Evolutionary conservation across 2,113 vertebrate species (phyloP), one percentile per base, ranked within the genome.

Genomic region (Corvus hawaiiensis): DNA sequence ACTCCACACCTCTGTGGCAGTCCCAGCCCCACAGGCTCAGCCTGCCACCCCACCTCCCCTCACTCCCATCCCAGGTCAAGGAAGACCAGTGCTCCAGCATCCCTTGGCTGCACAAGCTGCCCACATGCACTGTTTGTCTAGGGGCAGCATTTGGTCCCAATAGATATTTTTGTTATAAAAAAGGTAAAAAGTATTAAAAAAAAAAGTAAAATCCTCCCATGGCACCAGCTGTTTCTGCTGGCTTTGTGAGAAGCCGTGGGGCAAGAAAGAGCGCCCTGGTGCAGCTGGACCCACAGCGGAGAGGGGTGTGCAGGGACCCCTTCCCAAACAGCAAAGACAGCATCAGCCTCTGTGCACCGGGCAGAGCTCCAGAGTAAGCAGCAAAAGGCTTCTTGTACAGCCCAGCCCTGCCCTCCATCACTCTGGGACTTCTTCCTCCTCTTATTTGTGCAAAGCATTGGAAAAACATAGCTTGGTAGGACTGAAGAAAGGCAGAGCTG

Each of bases 101-200:
- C 9, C 23, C 59, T 63, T 6, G 0, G 43, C 56, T 43, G 39
- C 68, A 76, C 0, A 0, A 37, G 41, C 44, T 89, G 68, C 51
- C 17, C 64, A 46, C n/a, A 87, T 0, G 4, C 83, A 93, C 86
- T 94, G 74, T 61, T 87, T 71, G 51, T 32, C 49, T 58, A 59
- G n/a, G 46, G 84, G 35, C 12, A 80, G 32, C 39, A 63, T 49
- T 61, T 69, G 6, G 13, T 55, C 71, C n/a, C 71, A 63, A 71
- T 12, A 76, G 54, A 12, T 97, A 90, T 92, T 97, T 96, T 96
- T 96, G 83, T 93, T 94, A 97, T 59, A 95, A 95, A 97, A 94
- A 91, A 41, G 6, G 6, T 68, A 33, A 96, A 97, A 97, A 73
- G 0, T 41, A 58, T 44, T 35, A n/a, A 77, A 85, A 93, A 64